A percentile compares a stretch with the other conserved stretches of the same genome.
These are phyloP conservation scores for Hydrolagus affinis DNA, from an alignment of 2,113 vertebrate species.

Conservation along the genomic window DNA sequence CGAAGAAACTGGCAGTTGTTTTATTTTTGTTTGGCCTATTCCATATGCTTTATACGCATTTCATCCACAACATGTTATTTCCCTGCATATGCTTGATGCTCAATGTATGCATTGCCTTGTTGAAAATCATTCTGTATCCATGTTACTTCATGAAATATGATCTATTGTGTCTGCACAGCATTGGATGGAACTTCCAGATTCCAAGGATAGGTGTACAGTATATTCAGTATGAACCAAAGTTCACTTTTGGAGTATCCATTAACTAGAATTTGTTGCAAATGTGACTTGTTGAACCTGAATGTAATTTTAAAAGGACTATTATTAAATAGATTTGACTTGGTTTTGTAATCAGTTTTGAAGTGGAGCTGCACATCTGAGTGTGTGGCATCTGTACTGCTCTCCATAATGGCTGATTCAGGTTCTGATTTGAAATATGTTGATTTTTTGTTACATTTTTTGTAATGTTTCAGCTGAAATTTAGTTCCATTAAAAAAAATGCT, in stretches of 20 bases:
- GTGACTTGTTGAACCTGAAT: neutral
- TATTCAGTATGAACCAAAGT: neutral
- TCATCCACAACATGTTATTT: neutral
- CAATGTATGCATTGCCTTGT: neutral
- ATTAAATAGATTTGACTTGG: neutral
- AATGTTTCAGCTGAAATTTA: conserved; percentile 6
- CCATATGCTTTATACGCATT: neutral
- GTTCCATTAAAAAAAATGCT: neutral
- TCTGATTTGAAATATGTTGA: neutral
- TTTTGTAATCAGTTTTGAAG: neutral
- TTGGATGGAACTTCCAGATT: neutral
- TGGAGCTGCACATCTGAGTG: neutral
- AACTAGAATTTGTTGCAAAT: neutral
- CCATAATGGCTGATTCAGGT: neutral
- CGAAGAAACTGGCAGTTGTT: neutral
- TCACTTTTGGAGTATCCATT: neutral
- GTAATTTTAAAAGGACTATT: neutral
- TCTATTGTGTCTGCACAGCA: neutral
- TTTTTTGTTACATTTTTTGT: neutral
- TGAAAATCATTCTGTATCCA: neutral
- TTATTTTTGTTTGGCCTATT: neutral
- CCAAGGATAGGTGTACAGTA: neutral
- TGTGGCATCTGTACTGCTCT: neutral
- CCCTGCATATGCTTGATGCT: neutral
- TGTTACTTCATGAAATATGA: neutral